These are phyloP conservation scores for Thomomys bottae DNA, from an alignment of 2,113 vertebrate species.

Conservation along the genomic window DNA sequence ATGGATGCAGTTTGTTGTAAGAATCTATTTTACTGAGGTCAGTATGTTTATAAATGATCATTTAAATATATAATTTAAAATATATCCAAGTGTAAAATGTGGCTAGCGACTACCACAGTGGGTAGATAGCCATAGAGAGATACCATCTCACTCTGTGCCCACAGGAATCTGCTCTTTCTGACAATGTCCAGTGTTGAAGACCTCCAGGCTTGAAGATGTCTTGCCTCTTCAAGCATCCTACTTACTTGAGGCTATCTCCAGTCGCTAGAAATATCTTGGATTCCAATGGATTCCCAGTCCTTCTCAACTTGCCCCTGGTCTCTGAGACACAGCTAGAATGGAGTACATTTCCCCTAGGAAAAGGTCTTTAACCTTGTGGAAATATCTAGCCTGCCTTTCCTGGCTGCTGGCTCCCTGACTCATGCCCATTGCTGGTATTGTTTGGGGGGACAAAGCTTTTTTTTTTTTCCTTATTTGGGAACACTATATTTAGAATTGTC, in stretches of 20 bases:
- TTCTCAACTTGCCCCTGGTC: neutral
- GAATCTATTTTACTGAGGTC: neutral
- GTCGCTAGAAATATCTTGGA: neutral
- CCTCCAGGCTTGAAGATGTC: neutral
- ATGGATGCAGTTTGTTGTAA: neutral
- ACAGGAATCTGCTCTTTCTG: neutral
- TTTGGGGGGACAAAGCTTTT: neutral
- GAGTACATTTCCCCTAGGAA: neutral
- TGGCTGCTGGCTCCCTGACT: neutral
- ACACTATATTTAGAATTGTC: neutral
- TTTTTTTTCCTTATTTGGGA: constrained; percentile 7
- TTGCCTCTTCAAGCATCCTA: neutral
- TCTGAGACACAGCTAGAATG: neutral
- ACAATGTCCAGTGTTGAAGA: neutral
- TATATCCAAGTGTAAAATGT: neutral
- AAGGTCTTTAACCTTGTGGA: neutral
- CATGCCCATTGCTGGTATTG: neutral
- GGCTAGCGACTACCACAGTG: neutral
- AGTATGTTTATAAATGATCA: neutral
- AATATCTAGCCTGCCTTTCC: neutral
- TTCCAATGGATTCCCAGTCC: rapidly evolving
- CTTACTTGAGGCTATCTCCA: neutral
- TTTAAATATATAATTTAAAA: neutral
- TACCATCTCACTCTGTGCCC: no score
- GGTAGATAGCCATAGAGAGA: neutral